Base-by-base conservation (phyloP, 2,888 invertebrate species). In the Monochamus alternatus region DNA sequence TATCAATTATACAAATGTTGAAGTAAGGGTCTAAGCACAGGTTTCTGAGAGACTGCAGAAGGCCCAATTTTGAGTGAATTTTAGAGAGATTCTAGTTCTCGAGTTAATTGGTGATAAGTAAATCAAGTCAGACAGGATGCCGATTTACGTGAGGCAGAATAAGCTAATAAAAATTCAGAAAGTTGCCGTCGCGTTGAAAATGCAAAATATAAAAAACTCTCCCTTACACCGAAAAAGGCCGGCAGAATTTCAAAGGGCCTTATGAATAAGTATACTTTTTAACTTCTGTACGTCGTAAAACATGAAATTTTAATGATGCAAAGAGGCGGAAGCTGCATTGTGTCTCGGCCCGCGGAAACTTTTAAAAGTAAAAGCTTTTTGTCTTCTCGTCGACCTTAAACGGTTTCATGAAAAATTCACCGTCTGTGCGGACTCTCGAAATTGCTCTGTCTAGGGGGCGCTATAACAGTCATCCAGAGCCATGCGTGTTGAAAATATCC, bases 341-440 rank as follows among this genome's bases (percentile, higher is more conserved):
- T 68, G 58, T 68, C 68, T 22, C 12, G 7, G 9, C 10, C 52
- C 43, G 22, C 7, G 38, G 32, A 51, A 68, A 58, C 59, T 68
- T 68, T 58, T 68, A 43, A 68, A 68, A 68, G 58, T 68, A 59
- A 68, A 68, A 68, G 68, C 68, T 22, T 67, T 65, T 67, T 67
- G 52, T 66, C 67, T 58, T 67, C 55, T 31, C 67, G 10, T 30
- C n/a, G 47, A 0, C 12, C 62, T 52, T 55, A 58, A 68, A 68
- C 55, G 68, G 14, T 68, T 43, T 38, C 59, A 68, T 66, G 55
- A 55, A 68, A 68, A 59, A 68, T 68, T 68, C 58, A 68, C 43
- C 58, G 58, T 68, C 58, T 68, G 10, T n/a, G 43, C 22, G 58
- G 58, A 58, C 58, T 58, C 30, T 47, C 47, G 47, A 30, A 64